A percentile compares a stretch with the other conserved stretches of the same genome.
Conservation (phyloP, 2,113 vertebrate species). For the Pollachius pollachius region DNA sequence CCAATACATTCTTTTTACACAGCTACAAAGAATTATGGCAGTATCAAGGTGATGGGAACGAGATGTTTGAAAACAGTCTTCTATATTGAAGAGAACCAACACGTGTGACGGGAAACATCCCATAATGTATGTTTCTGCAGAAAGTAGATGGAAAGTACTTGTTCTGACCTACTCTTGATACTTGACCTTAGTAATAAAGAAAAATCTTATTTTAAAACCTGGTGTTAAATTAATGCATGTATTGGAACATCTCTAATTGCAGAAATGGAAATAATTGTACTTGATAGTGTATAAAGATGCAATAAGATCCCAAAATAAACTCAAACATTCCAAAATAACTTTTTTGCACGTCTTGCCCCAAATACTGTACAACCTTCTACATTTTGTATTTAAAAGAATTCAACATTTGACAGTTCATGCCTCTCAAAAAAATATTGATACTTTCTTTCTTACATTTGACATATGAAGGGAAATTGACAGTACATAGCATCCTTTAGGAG, state of each 20-base stretch:
- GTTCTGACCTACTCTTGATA: conserved; percentile 16
- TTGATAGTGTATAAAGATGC: conserved; percentile 25
- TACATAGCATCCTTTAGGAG: conserved; percentile 30
- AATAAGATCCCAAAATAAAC: conserved; percentile 30
- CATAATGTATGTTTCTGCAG: conserved; percentile 6
- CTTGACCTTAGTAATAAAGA: conserved; percentile 7
- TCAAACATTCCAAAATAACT: conserved; percentile 23
- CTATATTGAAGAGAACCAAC: conserved; percentile 20
- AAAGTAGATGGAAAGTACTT: conserved; percentile 4
- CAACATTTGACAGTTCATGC: conserved; percentile 26
- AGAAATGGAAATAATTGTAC: conserved; percentile 10
- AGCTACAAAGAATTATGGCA: conserved; percentile 12
- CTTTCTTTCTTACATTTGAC: conserved; percentile 13
- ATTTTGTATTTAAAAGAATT: conserved; percentile 26
- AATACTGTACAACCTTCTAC: conserved; percentile 28
- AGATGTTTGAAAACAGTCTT: conserved; percentile 12
- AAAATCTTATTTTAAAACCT: not conserved
- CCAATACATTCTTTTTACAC: not conserved
- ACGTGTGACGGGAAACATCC: conserved; percentile 3
- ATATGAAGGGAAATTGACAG: conserved; percentile 16
- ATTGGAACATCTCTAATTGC: conserved; percentile 22
- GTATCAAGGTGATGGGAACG: conserved; percentile 6
- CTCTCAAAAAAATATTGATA: conserved; percentile 14
- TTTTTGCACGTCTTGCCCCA: conserved; percentile 11
- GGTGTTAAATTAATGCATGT: conserved; percentile 26